Base-by-base conservation (phyloP, 2,888 invertebrate species). In the Bugula neritina region DNA sequence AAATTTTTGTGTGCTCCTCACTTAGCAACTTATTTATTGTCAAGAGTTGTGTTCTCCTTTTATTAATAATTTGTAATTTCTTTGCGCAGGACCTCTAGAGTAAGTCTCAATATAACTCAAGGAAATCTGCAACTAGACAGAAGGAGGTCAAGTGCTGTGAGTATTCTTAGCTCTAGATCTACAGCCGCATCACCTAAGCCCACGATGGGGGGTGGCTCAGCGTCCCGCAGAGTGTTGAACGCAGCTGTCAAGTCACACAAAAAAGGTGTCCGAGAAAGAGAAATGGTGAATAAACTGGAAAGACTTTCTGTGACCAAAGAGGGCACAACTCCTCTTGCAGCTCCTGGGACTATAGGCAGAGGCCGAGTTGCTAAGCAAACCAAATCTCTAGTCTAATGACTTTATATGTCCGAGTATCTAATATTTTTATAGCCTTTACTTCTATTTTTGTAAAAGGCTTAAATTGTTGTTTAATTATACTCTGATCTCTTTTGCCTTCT, bases 41-140 rank as follows among this genome's bases (percentile, higher is more conserved):
- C n/a, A n/a, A n/a, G n/a, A n/a, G n/a, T n/a, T n/a, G n/a, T n/a
- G n/a, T n/a, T n/a, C n/a, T n/a, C n/a, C n/a, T n/a, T n/a, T n/a
- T n/a, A n/a, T n/a, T n/a, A n/a, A n/a, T n/a, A n/a, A n/a, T n/a
- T n/a, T n/a, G n/a, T n/a, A n/a, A n/a, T n/a, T n/a, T n/a, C n/a
- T n/a, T n/a, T n/a, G n/a, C n/a, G n/a, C n/a, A 57, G 57, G 57
- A 27, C 57, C 10, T 57, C 57, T 5, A 57, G 57, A 57, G 25
- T 57, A 5, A 57, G 57, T 57, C 57, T 57, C 10, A 57, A 27
- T n/a, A 57, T 57, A 23, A 5, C n/a, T 21, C n/a, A 23, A 27
- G 25, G 25, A 13, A 43, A 43, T 17, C 43, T 43, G 17, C 10
- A 57, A n/a, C 10, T 57, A 3, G 52, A 52, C 13, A 57, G 57